Evolutionary conservation across 1,140 invertebrate genomes (phyloP).

Genomic region (Bicyclus anynana): DNA sequence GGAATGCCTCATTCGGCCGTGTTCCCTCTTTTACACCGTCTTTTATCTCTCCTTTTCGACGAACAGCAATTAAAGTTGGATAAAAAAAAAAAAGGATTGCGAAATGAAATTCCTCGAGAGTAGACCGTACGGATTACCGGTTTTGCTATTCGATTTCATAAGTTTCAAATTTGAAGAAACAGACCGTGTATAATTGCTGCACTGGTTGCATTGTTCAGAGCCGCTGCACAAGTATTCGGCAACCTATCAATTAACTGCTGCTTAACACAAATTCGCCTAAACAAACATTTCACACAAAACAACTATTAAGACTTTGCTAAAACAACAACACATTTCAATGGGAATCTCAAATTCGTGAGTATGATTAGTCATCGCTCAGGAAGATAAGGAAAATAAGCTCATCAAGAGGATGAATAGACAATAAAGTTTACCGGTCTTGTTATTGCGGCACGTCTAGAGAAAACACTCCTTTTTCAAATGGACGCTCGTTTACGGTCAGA

Average conservation of each 20-base stretch:
- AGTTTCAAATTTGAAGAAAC: constrained; percentile 71
- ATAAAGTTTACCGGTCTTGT: constrained; percentile 59
- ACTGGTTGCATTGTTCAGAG: constrained; percentile 61
- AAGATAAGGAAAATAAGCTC: constrained; percentile 69
- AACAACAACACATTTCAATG: constrained; percentile 52
- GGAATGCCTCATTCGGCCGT: constrained; percentile 65
- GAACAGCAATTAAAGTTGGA: constrained; percentile 64
- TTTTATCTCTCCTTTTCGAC: constrained; percentile 64
- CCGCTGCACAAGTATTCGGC: constrained; percentile 63
- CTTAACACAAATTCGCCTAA: constrained; percentile 57
- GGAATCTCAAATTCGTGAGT: constrained; percentile 43
- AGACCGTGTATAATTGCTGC: constrained; percentile 62
- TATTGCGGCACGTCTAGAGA: constrained; percentile 50
- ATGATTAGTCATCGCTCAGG: constrained; percentile 63
- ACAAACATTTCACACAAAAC: constrained; percentile 52
- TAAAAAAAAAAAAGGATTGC: constrained; percentile 64
- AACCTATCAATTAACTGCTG: constrained; percentile 58
- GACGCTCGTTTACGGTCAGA: constrained; percentile 61
- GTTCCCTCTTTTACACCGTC: constrained; percentile 59
- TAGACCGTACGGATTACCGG: constrained; percentile 30
- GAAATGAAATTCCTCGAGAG: constrained; percentile 62
- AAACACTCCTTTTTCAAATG: constrained; percentile 68
- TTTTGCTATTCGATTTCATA: constrained; percentile 48
- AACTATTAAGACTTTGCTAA: constrained; percentile 44
- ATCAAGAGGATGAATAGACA: constrained; percentile 64